Percentiles rank a stretch among this genome's conserved stretches.
These are phyloP conservation scores for Palythoa grandiflora DNA, from an alignment of 92 coral and sea anemone species.

Conservation along the genomic window DNA sequence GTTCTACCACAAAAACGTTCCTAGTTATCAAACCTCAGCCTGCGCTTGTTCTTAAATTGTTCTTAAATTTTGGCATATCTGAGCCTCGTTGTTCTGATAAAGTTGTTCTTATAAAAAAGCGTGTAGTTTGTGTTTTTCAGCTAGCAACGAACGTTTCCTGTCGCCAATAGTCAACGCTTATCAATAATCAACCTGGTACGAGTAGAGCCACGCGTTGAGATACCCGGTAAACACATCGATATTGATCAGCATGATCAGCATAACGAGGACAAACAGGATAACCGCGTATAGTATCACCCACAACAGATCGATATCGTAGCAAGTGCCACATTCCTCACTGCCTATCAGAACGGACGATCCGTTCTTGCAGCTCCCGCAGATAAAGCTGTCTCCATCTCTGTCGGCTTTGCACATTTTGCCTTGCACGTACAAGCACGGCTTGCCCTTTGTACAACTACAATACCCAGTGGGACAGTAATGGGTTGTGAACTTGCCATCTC, in stretches of 20 bases:
- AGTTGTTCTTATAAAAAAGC: too few relatives aligned
- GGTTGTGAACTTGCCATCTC: constrained; percentile 51
- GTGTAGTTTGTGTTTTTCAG: too few relatives aligned
- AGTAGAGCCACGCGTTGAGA: constrained; percentile 89
- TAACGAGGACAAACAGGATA: constrained; percentile 58
- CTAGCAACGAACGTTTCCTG: too few relatives aligned
- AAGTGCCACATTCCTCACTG: constrained; percentile 71
- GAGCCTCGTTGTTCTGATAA: too few relatives aligned
- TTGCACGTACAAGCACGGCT: constrained; percentile 47
- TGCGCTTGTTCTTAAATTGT: too few relatives aligned
- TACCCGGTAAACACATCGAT: constrained; percentile 90
- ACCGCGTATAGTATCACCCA: constrained; percentile 61
- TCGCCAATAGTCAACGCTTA: too few relatives aligned
- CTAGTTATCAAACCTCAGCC: too few relatives aligned
- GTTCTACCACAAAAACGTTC: too few relatives aligned
- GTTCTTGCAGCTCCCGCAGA: constrained; percentile 82
- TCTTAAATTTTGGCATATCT: too few relatives aligned
- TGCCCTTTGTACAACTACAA: constrained; percentile 56
- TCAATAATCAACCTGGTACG: constrained; percentile 76
- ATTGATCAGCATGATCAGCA: constrained; percentile 72
- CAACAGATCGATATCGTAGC: constrained; percentile 64
- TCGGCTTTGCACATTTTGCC: constrained; percentile 67
- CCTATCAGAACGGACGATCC: constrained; percentile 70
- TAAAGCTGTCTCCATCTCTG: constrained; percentile 67
- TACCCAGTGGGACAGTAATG: constrained; percentile 80